Evolutionary conservation across 2,113 vertebrate species (phyloP), one percentile per base, ranked within the genome.

Genomic region (Corythornis cristatus): DNA sequence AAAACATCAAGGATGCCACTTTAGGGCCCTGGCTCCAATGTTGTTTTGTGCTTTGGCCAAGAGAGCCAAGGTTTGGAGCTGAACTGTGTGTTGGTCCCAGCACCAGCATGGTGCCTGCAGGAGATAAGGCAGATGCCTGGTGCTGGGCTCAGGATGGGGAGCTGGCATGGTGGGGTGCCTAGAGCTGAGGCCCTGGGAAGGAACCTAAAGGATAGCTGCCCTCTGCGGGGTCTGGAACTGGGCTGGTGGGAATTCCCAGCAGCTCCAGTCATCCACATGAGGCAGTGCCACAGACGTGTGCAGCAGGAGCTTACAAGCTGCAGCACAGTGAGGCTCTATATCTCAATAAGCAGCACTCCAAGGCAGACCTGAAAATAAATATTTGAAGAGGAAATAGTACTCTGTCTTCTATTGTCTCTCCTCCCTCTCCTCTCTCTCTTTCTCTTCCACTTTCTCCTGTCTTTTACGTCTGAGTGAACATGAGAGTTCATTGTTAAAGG

Each of bases 291-390:
- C 25, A 70, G 50, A 22, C 13, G 7, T 1, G 5, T 48, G 33
- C 71, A 45, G 92, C 51, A 35, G 83, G 50, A 93, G 64, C 58
- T 50, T n/a, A 29, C 5, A 3, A 31, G 43, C 87, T 86, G 91
- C 50, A 14, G 37, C 3, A 2, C 78, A 29, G 84, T 1, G 4
- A 77, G 60, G 68, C 43, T 89, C 78, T 95, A 50, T 67, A 29
- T 93, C 95, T 96, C 91, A 91, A 93, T 91, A 89, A 94, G 65
- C 75, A 75, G 82, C 46, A 11, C 72, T 87, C 82, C 25, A 54
- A 92, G 87, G 68, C 79, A 93, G 79, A 91, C 89, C 79, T 73
- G 65, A 95, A 94, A 93, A 97, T 93, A 96, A 95, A 94, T 96
- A 92, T 95, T 94, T 93, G 92, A 92, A 89, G 88, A 94, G 79